Conservation (phyloP, 2,888 invertebrate species). For the Acheta domesticus region DNA sequence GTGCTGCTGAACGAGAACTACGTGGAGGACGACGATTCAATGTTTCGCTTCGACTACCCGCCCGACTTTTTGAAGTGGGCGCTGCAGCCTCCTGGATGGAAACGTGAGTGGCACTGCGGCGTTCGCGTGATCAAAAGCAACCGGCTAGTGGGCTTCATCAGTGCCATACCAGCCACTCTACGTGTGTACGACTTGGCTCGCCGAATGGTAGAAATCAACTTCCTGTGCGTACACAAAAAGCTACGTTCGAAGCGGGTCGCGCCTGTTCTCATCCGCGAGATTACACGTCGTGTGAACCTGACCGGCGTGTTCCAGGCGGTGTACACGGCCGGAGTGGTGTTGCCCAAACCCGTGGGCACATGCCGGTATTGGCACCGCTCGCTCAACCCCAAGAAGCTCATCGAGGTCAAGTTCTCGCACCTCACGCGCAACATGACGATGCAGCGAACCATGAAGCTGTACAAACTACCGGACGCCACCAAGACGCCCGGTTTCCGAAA, state of each 20-base stretch:
- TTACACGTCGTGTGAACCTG: background rate
- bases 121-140: background rate
- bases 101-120: background rate
- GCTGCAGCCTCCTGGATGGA: background rate
- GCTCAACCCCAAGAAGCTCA: slow-evolving; percentile 10
- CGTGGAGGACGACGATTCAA: slow-evolving; percentile 19
- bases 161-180: background rate
- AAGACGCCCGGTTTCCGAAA: slow-evolving; percentile 11
- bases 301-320: background rate
- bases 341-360: background rate
- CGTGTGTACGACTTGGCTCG: background rate
- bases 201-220: background rate
- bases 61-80: background rate
- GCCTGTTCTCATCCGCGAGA: background rate
- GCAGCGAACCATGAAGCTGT: slow-evolving; percentile 11
- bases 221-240: slow-evolving; percentile 18
- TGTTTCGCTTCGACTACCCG: slow-evolving; percentile 10
- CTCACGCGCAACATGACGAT: background rate
- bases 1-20: slow-evolving; percentile 19
- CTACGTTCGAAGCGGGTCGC: background rate
- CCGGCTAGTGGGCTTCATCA: slow-evolving; percentile 18
- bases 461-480: background rate
- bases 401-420: background rate
- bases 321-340: background rate
- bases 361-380: slow-evolving; percentile 12